Conservation (phyloP, 2,888 invertebrate species). For the Euplagia quadripunctaria region DNA sequence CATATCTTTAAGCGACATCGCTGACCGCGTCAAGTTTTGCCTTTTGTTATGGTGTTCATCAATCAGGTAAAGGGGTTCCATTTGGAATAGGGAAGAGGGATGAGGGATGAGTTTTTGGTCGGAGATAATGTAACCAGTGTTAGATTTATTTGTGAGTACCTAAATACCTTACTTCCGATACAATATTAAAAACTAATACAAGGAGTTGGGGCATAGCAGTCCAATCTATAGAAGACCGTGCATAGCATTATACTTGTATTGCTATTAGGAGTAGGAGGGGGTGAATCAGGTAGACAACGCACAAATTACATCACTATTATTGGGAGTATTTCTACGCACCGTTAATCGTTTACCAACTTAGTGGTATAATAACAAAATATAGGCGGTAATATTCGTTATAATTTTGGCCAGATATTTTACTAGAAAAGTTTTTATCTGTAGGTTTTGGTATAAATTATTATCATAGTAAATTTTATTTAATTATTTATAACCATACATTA, state of each 20-base stretch:
- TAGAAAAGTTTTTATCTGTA: too few relatives aligned
- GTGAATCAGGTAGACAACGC: background rate
- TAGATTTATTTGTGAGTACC: background rate
- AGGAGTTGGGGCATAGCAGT: background rate
- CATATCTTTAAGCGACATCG: slow-evolving; percentile 80
- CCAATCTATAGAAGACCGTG: too few relatives aligned
- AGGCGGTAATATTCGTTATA: too few relatives aligned
- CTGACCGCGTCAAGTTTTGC: slow-evolving; percentile 53
- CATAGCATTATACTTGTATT: too few relatives aligned
- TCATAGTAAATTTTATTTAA: too few relatives aligned
- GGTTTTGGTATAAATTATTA: too few relatives aligned
- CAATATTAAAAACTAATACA: background rate
- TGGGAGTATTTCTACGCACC: too few relatives aligned
- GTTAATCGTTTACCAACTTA: too few relatives aligned
- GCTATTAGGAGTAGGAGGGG: too few relatives aligned
- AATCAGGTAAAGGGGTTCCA: slow-evolving; percentile 50
- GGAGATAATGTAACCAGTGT: slow-evolving; percentile 25
- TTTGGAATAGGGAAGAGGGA: slow-evolving; percentile 25
- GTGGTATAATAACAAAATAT: too few relatives aligned
- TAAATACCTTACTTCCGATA: background rate
- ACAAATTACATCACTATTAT: background rate
- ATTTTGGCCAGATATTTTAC: too few relatives aligned
- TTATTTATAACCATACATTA: too few relatives aligned
- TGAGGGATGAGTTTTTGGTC: slow-evolving; percentile 22
- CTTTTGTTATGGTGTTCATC: slow-evolving; percentile 45